Evolutionary conservation across 2,888 invertebrate species (phyloP), one percentile per base, ranked within the genome.

Genomic region (Hypomecis punctinalis): DNA sequence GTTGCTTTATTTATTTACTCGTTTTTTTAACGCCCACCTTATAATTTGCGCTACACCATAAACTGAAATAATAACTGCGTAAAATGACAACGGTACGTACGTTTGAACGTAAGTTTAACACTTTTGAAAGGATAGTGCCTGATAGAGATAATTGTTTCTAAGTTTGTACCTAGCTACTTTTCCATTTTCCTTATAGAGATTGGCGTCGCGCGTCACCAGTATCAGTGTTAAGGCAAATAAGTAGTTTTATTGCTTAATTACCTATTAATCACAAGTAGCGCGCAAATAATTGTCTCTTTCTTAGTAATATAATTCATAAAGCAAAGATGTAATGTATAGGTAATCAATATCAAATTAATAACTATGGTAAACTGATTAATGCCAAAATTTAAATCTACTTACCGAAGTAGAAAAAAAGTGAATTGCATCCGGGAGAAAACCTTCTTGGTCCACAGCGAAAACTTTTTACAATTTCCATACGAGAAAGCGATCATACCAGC

Each of bases 401-500:
- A 58, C 58, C 49, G 4, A 8, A 13, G n/a, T 7, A 7, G 23
- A 23, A 23, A 23, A n/a, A 23, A 23, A 23, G 23, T 23, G 23
- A 23, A 23, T 23, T 23, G 23, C 23, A 23, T 23, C 23, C 1
- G 23, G 23, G 23, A 23, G 23, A 23, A 23, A 37, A 51, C 49
- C 37, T 51, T 13, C 13, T 51, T 13, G 8, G 13, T 13, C 11
- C 36, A n/a, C 36, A 37, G 48, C 36, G 6, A 47, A 43, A 49
- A 60, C 35, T 66, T 61, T 65, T 60, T 51, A 57, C 65, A 69
- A 71, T 61, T 54, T 66, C 55, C 63, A 69, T 63, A 61, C 58
- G 66, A 72, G 63, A 70, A 72, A 65, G 64, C 69, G 65, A 66
- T 76, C 76, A 71, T 73, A 73, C 76, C 75, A 71, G 74, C 72